Conservation (phyloP, 2,888 invertebrate species). For the Teleogryllus oceanicus region DNA sequence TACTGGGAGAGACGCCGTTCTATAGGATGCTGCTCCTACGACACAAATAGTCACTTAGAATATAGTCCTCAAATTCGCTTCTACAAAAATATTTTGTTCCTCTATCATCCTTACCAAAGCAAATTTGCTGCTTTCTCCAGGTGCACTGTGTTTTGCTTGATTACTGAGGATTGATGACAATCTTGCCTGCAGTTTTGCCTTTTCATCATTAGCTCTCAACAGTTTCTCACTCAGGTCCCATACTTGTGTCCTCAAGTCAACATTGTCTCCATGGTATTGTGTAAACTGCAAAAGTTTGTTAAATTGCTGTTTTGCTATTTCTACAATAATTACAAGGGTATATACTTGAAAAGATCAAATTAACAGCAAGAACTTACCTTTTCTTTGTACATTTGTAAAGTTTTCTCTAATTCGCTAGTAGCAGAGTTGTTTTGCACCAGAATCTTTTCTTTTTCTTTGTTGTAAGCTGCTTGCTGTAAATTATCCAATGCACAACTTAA, state of each 20-base stretch:
- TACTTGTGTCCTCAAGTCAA: neutral
- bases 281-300: neutral
- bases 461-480: neutral
- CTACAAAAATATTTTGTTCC: too few species aligned
- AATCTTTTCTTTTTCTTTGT: neutral
- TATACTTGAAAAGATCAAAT: neutral
- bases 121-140: neutral
- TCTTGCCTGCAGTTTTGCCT: neutral
- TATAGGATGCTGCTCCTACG: too few species aligned
- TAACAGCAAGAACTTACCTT: neutral
- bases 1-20: too few species aligned
- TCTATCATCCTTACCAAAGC: neutral
- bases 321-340: neutral
- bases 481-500: neutral
- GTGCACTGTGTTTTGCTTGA: neutral
- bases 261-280: neutral
- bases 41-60: too few species aligned
- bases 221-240: neutral
- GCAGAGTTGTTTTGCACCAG: neutral
- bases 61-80: too few species aligned
- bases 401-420: neutral
- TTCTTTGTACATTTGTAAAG: neutral
- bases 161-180: neutral
- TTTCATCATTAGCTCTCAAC: neutral
- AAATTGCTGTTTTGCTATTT: neutral